These are phyloP conservation scores for Enteromius afrohamiltoni DNA, from an alignment of 2,797 vertebrate species.

Conservation along the genomic window DNA sequence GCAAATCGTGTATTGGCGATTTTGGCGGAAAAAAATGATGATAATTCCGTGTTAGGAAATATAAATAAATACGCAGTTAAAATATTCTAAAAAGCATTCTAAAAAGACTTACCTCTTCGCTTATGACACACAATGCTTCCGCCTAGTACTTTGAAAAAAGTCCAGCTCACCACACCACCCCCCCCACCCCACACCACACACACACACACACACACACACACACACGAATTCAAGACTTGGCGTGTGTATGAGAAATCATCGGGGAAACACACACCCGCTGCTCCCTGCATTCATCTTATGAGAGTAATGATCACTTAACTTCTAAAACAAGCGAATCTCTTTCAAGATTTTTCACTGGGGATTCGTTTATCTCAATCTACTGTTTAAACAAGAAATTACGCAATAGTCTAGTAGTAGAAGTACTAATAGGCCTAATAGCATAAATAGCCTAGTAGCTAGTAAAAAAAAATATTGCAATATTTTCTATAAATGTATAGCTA, in stretches of 20 bases:
- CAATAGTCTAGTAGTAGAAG: too few species aligned
- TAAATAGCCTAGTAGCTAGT: too few species aligned
- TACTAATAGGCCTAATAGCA: too few species aligned
- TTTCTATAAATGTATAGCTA: neutral
- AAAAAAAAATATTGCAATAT: neutral
- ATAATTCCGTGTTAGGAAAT: neutral
- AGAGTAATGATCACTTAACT: neutral
- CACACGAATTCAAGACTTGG: neutral
- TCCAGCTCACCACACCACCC: neutral
- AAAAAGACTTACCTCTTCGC: constrained; percentile 31
- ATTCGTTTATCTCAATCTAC: neutral
- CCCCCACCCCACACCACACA: too few species aligned
- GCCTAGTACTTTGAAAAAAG: constrained; percentile 15
- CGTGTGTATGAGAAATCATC: constrained; percentile 1
- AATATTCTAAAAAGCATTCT: neutral
- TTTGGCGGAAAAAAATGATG: too few species aligned
- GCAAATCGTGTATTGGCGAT: neutral
- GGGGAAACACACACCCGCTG: neutral
- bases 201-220: too few species aligned
- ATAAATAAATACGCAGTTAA: neutral
- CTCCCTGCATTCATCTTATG: neutral
- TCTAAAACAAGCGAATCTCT: neutral
- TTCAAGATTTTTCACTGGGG: neutral
- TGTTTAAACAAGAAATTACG: neutral
- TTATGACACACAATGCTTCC: constrained; percentile 36